Base-by-base conservation (phyloP, 2,113 vertebrate genomes). In the Hippopotamus amphibius region DNA sequence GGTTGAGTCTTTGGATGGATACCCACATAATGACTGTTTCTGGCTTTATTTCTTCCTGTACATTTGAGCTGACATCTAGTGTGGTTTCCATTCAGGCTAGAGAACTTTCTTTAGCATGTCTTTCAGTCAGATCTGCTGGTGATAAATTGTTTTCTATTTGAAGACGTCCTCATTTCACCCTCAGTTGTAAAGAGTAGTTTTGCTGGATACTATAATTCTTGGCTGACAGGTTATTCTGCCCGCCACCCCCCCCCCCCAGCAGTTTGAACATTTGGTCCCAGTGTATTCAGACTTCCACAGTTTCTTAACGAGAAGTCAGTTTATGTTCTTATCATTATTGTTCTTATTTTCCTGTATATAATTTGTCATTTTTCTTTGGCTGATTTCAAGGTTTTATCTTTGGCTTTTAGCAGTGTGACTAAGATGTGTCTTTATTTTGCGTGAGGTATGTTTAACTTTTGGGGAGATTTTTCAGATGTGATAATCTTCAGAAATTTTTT, bases 111-210 rank as follows among this genome's bases (percentile, higher is more conserved):
- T 57, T 28, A 71, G 7, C 13, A 15, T 88, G 90, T 71, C n/a
- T 59, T 83, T 4, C 28, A n/a, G 22, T 53, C 21, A 63, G 10
- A 48, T 79, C n/a, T 68, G 21, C 48, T 9, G 1, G 1, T 41
- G 72, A 81, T 48, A 59, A 30, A 21, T 55, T 65, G 8, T 55
- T 95, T 95, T 85, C 74, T 66, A 79, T 71, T 63, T 63, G 72
- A 77, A 88, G 83, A 50, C 85, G 26, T 55, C 37, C 13, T 53
- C 71, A 46, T 86, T 74, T 92, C 30, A 46, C n/a, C 21, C 88
- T 59, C n/a, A 65, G 21, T 80, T 88, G 65, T 79, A 84, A 85
- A 87, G 26, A 24, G 33, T 46, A 50, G 9, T 76, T 88, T 74
- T 89, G 37, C 46, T 76, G 33, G 55, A 37, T 93, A 43, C 30